phyloP scores from a whole-genome alignment of 2,888 invertebrate genomes.

The Papilio elwesi region DNA sequence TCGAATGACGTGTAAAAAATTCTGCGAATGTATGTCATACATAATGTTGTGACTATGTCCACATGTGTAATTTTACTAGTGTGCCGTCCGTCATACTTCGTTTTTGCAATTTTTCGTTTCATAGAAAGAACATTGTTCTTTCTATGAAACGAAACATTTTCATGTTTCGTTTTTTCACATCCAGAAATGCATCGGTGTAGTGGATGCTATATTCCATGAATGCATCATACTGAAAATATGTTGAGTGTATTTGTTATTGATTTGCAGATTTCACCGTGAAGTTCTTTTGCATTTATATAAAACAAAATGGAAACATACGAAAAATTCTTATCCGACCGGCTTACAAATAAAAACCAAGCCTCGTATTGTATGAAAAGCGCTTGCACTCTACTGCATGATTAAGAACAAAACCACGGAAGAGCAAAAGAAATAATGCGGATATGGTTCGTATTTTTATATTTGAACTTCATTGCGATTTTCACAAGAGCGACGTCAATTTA shows the following conservation, averaged over 20 bases:
- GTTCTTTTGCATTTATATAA: neutral
- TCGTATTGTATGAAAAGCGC: slow-evolving; percentile 22
- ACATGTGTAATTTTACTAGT: too few species aligned
- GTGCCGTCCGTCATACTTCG: too few species aligned
- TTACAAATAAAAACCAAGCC: slow-evolving; percentile 4
- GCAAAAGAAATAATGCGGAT: slow-evolving; percentile 29
- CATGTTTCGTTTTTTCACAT: too few species aligned
- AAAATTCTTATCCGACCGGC: neutral
- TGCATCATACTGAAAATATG: neutral
- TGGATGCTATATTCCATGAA: too few species aligned
- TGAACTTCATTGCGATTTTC: slow-evolving; percentile 10
- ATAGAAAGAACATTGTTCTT: too few species aligned
- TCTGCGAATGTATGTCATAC: too few species aligned
- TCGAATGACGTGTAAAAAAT: too few species aligned
- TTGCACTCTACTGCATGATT: slow-evolving; percentile 17
- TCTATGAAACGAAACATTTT: too few species aligned
- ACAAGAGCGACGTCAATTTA: slow-evolving; percentile 48
- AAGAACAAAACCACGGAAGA: slow-evolving; percentile 27
- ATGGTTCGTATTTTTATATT: slow-evolving; percentile 11
- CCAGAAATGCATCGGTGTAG: too few species aligned
- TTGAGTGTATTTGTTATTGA: neutral
- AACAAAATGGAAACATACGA: neutral
- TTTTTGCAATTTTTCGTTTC: too few species aligned
- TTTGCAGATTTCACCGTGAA: neutral
- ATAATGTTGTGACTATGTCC: too few species aligned